A percentile compares a stretch with the other conserved stretches of the same genome.
These are phyloP conservation scores for Hirudinaria manillensis DNA, from an alignment of 2,888 invertebrate species.

Conservation along the genomic window DNA sequence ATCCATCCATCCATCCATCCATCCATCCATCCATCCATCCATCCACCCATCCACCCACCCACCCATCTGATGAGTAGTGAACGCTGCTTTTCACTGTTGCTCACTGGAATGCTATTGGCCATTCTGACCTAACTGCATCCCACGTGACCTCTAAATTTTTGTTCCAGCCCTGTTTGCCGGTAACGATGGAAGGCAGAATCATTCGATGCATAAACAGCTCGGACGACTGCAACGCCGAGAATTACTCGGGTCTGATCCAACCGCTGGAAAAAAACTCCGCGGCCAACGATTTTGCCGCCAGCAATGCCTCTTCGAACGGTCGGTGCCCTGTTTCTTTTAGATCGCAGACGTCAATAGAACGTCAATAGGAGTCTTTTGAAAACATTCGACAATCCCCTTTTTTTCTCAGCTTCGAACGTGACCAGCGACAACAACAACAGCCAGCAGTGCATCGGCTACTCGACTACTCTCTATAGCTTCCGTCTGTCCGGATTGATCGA, in stretches of 20 bases:
- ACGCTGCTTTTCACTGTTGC: too few relatives aligned
- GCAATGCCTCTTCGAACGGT: conserved; percentile 5
- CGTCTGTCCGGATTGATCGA: conserved; percentile 25
- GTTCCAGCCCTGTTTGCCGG: conserved; percentile 18
- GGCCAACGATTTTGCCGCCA: conserved; percentile 5
- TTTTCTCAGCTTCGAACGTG: not conserved
- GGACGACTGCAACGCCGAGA: conserved; percentile 21
- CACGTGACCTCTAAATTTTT: too few relatives aligned
- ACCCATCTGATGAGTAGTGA: too few relatives aligned
- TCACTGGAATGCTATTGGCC: too few relatives aligned
- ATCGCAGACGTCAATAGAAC: too few relatives aligned
- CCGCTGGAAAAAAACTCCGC: conserved; percentile 23
- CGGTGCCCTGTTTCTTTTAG: not conserved
- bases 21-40: too few relatives aligned
- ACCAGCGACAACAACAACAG: conserved; percentile 10
- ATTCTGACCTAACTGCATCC: too few relatives aligned
- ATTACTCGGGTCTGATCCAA: conserved; percentile 27
- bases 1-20: too few relatives aligned
- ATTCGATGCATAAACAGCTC: conserved; percentile 25
- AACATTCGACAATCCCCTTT: not conserved
- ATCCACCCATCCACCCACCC: too few relatives aligned
- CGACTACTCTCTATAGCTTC: conserved; percentile 20
- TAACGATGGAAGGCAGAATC: conserved; percentile 22
- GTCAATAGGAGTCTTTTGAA: not conserved
- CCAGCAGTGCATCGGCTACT: not conserved